Conservation (phyloP, 2,113 vertebrate genomes). For the Phocoena phocoena region DNA sequence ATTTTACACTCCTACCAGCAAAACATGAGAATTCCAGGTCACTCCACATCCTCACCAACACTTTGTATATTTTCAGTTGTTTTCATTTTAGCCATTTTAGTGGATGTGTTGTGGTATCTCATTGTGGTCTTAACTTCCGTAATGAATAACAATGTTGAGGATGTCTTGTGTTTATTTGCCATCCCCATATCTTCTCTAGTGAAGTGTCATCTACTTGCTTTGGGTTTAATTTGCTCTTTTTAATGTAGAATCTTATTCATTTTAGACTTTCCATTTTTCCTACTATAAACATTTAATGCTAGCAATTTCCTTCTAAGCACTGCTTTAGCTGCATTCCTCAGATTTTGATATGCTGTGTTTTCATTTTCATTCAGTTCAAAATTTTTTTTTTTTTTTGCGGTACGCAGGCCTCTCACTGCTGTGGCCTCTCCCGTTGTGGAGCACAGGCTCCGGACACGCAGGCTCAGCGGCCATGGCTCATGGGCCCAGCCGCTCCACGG, state of each 20-base stretch:
- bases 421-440: too few relatives aligned
- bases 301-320: not conserved
- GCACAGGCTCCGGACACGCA: too few relatives aligned
- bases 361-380: not conserved
- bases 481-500: too few relatives aligned
- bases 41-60: not conserved
- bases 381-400: not conserved
- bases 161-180: not conserved
- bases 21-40: not conserved
- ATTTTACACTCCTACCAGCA: not conserved
- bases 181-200: not conserved
- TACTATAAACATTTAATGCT: not conserved
- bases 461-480: too few relatives aligned
- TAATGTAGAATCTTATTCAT: not conserved
- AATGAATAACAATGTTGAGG: not conserved
- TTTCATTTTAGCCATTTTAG: not conserved
- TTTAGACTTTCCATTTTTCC: not conserved
- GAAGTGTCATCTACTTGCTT: not conserved
- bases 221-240: not conserved
- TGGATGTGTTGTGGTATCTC: not conserved
- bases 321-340: not conserved
- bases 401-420: too few relatives aligned
- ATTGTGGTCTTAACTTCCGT: not conserved
- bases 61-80: not conserved
- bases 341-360: not conserved